Base-by-base conservation (phyloP, 2,888 invertebrate genomes). In the Drosophila meridionalis region DNA sequence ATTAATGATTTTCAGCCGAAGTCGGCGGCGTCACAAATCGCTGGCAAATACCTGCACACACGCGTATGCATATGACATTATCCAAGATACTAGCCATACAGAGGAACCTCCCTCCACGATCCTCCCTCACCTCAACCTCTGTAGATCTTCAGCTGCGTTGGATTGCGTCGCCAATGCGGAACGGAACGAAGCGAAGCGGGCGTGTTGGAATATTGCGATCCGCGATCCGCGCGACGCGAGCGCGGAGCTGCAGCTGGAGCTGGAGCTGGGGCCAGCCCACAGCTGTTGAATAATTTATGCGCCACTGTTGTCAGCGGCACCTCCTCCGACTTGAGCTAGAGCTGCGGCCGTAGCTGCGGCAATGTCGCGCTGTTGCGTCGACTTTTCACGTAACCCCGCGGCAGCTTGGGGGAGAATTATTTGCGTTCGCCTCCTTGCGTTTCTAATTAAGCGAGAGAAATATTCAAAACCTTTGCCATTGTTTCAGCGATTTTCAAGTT, bases 361-460 rank as follows among this genome's bases (percentile, higher is more conserved):
- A 73, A 73, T 76, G 76, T 77, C 77, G 68, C 76, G 58, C 43
- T 45, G 58, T 58, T 58, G 58, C 58, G 61, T 65, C 47, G 55
- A 59, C 61, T 58, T 62, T 64, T 71, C 64, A 65, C 61, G 64
- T 75, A 53, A 38, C 71, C 67, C 63, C 56, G 60, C 28, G 6
- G 28, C 60, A 12, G 56, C 55, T 59, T 26, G 52, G 57, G 53
- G 60, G 78, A 89, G 84, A 86, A 86, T 77, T 78, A 87, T 86
- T 87, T 89, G 84, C 84, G 84, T 84, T 86, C 57, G 71, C 89
- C 89, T 87, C 84, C 89, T 86, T 88, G 87, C 77, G 84, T 80
- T 87, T 90, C 90, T 89, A 85, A 91, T 91, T 92, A 90, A 91
- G 80, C 89, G 81, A 83, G 89, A 75, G 91, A 91, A 91, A 90